Evolutionary conservation across 2,113 vertebrate genomes (phyloP).

Genomic region (Pomatostomus ruficeps): DNA sequence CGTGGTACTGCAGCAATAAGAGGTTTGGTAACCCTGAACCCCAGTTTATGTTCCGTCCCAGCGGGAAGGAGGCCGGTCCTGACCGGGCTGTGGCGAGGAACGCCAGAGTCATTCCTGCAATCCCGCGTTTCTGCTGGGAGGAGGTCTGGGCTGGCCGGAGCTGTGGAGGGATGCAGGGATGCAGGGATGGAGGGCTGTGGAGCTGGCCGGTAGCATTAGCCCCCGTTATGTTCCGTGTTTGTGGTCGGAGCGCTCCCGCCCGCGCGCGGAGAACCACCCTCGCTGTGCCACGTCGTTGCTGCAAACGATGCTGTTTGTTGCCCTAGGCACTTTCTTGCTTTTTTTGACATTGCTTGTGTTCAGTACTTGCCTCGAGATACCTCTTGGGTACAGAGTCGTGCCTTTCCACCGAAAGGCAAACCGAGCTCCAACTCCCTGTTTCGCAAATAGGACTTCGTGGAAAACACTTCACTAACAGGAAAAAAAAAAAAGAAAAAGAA

Average conservation of each 20-base stretch:
- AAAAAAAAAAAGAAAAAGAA: not conserved
- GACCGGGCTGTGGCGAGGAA: not conserved
- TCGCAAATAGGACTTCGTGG: not conserved
- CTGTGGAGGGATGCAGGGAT: too few relatives aligned
- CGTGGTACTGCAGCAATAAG: conserved; percentile 50
- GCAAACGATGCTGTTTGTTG: conserved; percentile 35
- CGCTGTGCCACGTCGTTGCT: conserved; percentile 15
- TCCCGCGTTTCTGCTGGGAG: not conserved
- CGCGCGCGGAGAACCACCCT: not conserved
- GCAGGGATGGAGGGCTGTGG: conserved; percentile 52
- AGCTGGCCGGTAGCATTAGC: conserved; percentile 36
- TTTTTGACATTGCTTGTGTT: conserved; percentile 13
- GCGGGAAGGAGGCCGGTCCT: conserved; percentile 1
- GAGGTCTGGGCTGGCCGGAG: not conserved
- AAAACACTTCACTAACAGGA: not conserved
- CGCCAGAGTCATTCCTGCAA: conserved; percentile 21
- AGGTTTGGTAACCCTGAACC: conserved; percentile 52
- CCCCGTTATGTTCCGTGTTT: not conserved
- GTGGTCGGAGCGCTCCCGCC: conserved; percentile 13
- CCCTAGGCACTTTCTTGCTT: conserved; percentile 41
- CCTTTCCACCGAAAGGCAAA: conserved; percentile 40
- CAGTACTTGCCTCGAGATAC: conserved; percentile 17
- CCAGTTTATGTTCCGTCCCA: conserved; percentile 53
- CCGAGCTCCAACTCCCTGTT: not conserved
- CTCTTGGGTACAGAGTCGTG: conserved; percentile 47